Percentiles rank a stretch among this genome's conserved stretches.
Conservation (phyloP, 2,888 invertebrate species). For the Lypha dubia region DNA sequence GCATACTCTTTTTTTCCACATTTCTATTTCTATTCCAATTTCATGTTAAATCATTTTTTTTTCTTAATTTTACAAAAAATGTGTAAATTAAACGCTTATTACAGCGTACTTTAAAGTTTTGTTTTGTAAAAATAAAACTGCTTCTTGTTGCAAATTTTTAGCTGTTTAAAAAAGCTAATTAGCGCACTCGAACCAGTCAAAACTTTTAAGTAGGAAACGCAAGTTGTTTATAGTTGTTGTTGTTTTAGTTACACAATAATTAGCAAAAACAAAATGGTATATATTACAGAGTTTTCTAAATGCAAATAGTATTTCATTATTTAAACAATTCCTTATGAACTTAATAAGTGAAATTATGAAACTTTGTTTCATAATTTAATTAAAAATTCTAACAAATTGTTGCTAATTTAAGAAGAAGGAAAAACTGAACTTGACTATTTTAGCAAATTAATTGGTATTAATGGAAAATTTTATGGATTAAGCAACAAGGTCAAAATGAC, state of each 20-base stretch:
- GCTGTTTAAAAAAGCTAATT: constrained; percentile 55
- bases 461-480: no score
- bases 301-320: no score
- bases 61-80: constrained; percentile 46
- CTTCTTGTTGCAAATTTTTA: background rate
- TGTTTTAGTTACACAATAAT: constrained; percentile 38
- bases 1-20: background rate
- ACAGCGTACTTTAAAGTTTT: constrained; percentile 58
- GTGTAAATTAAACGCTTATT: constrained; percentile 56
- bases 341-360: background rate
- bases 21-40: background rate
- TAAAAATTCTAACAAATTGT: background rate
- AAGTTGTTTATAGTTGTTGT: constrained; percentile 25
- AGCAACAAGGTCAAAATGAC: no score
- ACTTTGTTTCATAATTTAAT: background rate
- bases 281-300: constrained; percentile 20
- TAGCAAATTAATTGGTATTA: no score
- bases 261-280: constrained; percentile 32
- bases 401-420: background rate
- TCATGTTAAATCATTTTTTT: constrained; percentile 17
- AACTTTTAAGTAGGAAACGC: constrained; percentile 51
- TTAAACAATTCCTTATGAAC: background rate
- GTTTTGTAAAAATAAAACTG: constrained; percentile 27
- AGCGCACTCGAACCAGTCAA: constrained; percentile 52
- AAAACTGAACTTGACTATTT: background rate